Evolutionary conservation across 2,113 vertebrate genomes (phyloP).

Genomic region (Zosterops lateralis): DNA sequence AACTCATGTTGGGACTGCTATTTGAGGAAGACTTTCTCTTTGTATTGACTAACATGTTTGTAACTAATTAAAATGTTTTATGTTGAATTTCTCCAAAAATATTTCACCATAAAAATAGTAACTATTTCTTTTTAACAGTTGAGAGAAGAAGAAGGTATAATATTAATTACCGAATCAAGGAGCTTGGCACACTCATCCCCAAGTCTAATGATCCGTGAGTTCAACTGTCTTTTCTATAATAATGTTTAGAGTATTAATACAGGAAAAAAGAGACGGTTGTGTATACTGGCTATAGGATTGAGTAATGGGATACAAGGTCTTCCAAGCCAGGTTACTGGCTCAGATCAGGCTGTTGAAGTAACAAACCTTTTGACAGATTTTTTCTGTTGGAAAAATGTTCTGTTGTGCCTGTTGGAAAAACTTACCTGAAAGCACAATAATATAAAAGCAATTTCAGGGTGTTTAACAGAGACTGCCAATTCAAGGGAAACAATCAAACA

Average conservation of each 20-base stretch:
- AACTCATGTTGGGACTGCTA: neutral
- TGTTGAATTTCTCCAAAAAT: neutral
- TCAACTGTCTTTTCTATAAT: slow-evolving; percentile 61
- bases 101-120: slow-evolving; percentile 51
- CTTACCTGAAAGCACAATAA: neutral
- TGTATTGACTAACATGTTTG: neutral
- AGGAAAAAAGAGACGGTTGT: neutral
- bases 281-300: neutral
- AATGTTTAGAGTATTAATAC: slow-evolving; percentile 52
- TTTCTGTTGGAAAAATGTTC: neutral
- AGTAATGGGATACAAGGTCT: neutral
- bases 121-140: slow-evolving; percentile 80
- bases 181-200: slow-evolving; percentile 96
- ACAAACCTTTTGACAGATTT: neutral
- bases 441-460: neutral
- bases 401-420: neutral
- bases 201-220: slow-evolving; percentile 99
- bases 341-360: neutral
- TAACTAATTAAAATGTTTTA: neutral
- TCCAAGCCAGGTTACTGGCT: neutral
- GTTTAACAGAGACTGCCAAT: neutral
- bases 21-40: neutral
- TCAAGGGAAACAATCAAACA: neutral
- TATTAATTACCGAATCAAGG: slow-evolving; percentile 99
- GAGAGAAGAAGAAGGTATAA: slow-evolving; percentile 97